Base-by-base conservation (phyloP, 1,140 invertebrate genomes). In the Bathynomus jamesi region DNA sequence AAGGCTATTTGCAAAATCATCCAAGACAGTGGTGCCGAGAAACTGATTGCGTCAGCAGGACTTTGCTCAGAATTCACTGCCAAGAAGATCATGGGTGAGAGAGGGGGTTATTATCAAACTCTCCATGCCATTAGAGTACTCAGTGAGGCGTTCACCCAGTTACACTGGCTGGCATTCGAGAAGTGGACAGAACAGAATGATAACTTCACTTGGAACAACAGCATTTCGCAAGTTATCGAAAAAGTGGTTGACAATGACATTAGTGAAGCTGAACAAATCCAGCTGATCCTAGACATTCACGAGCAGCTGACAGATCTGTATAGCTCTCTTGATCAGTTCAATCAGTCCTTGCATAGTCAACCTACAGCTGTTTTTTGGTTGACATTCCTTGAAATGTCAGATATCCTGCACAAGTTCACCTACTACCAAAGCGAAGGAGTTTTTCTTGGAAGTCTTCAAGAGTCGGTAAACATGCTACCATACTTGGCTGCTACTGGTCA, bases 91-190 rank as follows among this genome's bases (percentile, higher is more conserved):
- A 25, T 46, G 4, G 66, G 66, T n/a, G 31, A 67, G 60, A 67
- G 8, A 10, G 66, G 32, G 25, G 64, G 31, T n/a, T 40, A 32
- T 11, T 67, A 46, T 46, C 31, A 46, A 46, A 25, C 31, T 21
- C 4, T 67, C 24, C 66, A 67, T 67, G 66, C 66, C 28, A n/a
- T 67, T 3, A 17, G 66, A 46, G 7, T 67, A 10, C 21, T 40
- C 4, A 46, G 31, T 40, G 66, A 67, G 21, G 66, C 66, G 28
- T 4, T 67, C 4, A 53, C 32, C 32, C 66, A 24, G 11, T 24
- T 67, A n/a, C 60, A 67, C n/a, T 67, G 66, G 66, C 24, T 25
- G 31, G 66, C 3, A n/a, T 67, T 32, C 60, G 61, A 62, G n/a
- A 27, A 21, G 4, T 62, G n/a, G 61, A 27, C 28, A 7, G 5